Percentiles rank a stretch among this genome's conserved stretches.
phyloP scores from a whole-genome alignment of 1,140 invertebrate genomes.

The Nylanderia fulva region DNA sequence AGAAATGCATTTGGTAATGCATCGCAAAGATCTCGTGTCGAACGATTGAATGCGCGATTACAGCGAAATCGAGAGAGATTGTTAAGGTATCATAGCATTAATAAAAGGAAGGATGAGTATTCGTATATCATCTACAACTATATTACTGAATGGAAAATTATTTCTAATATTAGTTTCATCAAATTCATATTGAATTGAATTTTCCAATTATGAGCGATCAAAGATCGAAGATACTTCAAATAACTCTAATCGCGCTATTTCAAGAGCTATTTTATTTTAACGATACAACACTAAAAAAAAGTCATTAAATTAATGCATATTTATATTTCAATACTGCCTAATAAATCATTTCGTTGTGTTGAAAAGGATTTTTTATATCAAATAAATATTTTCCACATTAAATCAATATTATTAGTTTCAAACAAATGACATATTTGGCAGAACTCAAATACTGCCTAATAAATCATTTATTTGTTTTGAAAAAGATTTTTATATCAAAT shows the following conservation, averaged over 20 bases:
- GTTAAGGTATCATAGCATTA: slow-evolving; percentile 3
- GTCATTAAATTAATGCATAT: too few species aligned
- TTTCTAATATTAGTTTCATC: slow-evolving; percentile 4
- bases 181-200: background rate
- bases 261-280: background rate
- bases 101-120: background rate
- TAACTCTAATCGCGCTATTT: background rate
- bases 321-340: too few species aligned
- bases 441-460: too few species aligned
- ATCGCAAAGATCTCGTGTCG: background rate
- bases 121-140: background rate
- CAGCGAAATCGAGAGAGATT: slow-evolving; percentile 27
- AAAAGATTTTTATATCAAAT: too few species aligned
- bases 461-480: too few species aligned
- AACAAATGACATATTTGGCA: too few species aligned
- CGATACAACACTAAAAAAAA: too few species aligned
- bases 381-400: too few species aligned
- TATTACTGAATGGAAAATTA: slow-evolving; percentile 4
- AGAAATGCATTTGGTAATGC: slow-evolving; percentile 10
- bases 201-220: background rate
- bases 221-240: background rate
- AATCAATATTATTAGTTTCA: too few species aligned
- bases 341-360: too few species aligned
- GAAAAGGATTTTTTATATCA: too few species aligned
- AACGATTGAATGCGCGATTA: background rate